Percentiles rank a stretch among this genome's conserved stretches.
Evolutionary conservation across 1,140 invertebrate genomes (phyloP).

Genomic region (Hyles vespertilio): DNA sequence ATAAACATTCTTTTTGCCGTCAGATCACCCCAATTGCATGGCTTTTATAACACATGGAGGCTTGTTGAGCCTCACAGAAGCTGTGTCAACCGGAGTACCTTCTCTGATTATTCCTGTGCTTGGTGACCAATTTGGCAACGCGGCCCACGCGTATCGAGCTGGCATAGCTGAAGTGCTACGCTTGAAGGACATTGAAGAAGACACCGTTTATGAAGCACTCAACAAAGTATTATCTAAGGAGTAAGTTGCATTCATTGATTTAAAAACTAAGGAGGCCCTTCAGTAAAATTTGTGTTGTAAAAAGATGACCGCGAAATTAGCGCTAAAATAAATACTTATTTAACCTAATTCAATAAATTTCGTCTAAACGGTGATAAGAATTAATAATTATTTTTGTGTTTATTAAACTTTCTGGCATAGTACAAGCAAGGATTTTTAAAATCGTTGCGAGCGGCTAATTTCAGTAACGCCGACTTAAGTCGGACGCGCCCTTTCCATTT

Average conservation of each 20-base stretch:
- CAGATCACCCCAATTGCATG: slow-evolving; percentile 55
- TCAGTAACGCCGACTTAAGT: too few relatives aligned
- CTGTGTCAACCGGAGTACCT: slow-evolving; percentile 43
- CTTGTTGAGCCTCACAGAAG: slow-evolving; percentile 67
- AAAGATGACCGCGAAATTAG: too few relatives aligned
- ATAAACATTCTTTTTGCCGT: not conserved
- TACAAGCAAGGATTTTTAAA: too few relatives aligned
- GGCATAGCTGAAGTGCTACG: slow-evolving; percentile 40
- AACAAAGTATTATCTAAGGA: slow-evolving; percentile 70
- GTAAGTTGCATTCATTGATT: slow-evolving; percentile 48
- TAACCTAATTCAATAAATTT: too few relatives aligned
- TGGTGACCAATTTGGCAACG: slow-evolving; percentile 69
- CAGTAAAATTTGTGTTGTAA: too few relatives aligned
- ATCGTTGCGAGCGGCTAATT: too few relatives aligned
- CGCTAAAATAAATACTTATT: too few relatives aligned
- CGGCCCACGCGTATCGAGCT: slow-evolving; percentile 42
- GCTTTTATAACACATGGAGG: slow-evolving; percentile 78
- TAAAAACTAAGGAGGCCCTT: not conserved
- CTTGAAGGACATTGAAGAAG: slow-evolving; percentile 27
- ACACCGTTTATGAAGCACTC: slow-evolving; percentile 48
- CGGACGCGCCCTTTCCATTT: too few relatives aligned
- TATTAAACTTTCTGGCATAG: too few relatives aligned
- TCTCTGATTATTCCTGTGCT: slow-evolving; percentile 46
- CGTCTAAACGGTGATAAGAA: too few relatives aligned
- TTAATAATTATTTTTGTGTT: too few relatives aligned